phyloP scores from a whole-genome alignment of 2,113 vertebrate species.

The Isichthys henryi region DNA sequence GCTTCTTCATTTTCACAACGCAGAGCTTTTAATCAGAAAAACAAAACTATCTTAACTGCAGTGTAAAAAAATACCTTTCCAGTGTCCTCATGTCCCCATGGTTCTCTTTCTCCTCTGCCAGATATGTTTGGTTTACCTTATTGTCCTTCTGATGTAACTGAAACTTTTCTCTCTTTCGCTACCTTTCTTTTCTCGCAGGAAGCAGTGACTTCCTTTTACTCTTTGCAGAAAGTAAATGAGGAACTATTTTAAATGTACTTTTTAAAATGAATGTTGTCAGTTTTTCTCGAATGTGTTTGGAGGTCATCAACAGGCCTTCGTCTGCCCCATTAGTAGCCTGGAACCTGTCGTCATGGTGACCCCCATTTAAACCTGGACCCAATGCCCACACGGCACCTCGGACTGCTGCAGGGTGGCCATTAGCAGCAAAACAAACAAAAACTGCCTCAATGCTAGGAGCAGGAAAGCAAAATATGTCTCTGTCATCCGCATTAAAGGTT shows the following conservation, averaged over 20 bases:
- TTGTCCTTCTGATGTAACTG: neutral
- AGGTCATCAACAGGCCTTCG: neutral
- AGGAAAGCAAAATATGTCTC: neutral
- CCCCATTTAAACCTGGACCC: neutral
- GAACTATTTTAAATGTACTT: neutral
- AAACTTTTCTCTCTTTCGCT: neutral
- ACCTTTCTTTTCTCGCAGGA: neutral
- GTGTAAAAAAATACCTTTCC: neutral
- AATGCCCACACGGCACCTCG: neutral
- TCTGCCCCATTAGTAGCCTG: neutral
- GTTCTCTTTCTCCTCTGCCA: neutral
- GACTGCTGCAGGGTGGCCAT: neutral
- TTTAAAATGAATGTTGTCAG: neutral
- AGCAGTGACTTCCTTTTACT: neutral
- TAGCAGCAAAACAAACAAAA: conserved; percentile 3
- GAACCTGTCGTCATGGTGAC: neutral
- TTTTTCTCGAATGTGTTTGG: neutral
- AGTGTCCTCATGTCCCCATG: neutral
- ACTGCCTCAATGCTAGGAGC: neutral
- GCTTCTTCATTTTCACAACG: neutral
- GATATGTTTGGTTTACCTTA: neutral
- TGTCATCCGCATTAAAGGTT: neutral
- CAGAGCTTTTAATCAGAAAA: neutral
- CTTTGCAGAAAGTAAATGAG: conserved; percentile 1
- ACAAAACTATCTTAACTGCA: neutral